Percentiles rank a stretch among this genome's conserved stretches.
Evolutionary conservation across 2,888 invertebrate genomes (phyloP).

Genomic region (Lycia hirtaria): DNA sequence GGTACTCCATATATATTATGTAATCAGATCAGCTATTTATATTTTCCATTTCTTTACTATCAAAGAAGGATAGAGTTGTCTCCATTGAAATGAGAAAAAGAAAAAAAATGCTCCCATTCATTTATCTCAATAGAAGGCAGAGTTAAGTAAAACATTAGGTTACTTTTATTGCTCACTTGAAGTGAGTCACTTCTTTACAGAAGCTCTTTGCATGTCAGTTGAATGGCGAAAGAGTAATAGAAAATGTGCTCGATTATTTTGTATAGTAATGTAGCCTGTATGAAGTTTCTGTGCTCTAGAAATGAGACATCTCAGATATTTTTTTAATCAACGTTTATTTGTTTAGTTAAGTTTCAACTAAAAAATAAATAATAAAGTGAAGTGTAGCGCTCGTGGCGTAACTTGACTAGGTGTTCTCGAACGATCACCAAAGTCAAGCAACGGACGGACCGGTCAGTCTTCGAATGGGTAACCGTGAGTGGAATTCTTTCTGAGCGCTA

Average conservation of each 20-base stretch:
- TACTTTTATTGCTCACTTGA: slow-evolving; percentile 8
- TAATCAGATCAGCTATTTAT: no score
- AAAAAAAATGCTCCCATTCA: slow-evolving; percentile 15
- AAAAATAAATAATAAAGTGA: no score
- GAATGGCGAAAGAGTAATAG: slow-evolving; percentile 20
- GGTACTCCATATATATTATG: no score
- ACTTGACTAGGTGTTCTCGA: no score
- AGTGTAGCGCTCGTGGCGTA: no score
- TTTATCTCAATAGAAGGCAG: slow-evolving; percentile 11
- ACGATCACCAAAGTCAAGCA: no score
- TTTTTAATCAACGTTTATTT: not conserved
- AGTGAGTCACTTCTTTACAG: not conserved
- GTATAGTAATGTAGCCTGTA: not conserved
- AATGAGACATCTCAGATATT: not conserved
- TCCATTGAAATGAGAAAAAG: not conserved
- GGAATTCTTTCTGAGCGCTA: no score
- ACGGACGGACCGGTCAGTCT: no score
- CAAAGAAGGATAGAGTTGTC: not conserved
- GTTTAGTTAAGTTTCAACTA: not conserved
- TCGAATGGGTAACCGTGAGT: no score
- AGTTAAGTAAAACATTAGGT: slow-evolving; percentile 23
- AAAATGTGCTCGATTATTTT: slow-evolving; percentile 1
- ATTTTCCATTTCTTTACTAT: no score
- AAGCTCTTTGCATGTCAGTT: slow-evolving; percentile 14
- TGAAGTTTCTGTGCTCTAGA: not conserved